Base-by-base conservation (phyloP, 2,888 invertebrate species). In the Cosmia trapezina region DNA sequence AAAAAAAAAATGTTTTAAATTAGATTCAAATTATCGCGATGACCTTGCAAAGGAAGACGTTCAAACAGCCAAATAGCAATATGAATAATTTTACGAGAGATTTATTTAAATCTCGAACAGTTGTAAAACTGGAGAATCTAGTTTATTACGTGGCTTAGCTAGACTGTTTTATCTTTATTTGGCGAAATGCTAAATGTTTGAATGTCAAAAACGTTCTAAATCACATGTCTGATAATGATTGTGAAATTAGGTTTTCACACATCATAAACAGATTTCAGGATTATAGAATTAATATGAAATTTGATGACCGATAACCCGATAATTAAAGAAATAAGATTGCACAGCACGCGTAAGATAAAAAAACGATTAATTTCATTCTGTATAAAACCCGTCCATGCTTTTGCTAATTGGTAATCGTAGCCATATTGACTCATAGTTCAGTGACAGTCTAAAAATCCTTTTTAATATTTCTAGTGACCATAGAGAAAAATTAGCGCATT, bases 11-110 rank as follows among this genome's bases (percentile, higher is more conserved):
- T 8, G 14, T 22, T 45, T 57, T 51, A 19, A 71, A 47, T 61
- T 61, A 54, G 65, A 71, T 70, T 77, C 53, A 53, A 66, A 80
- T 68, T 54, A 69, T 73, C 9, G 17, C 47, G 11, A 19, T 73
- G 73, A 73, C 83, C 84, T 84, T 84, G 84, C 45, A 53, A 70
- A 67, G 60, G 74, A 70, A 78, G 72, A 80, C 33, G 65, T 41
- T 22, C 28, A 51, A 62, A 65, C 45, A 53, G 33, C n/a, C 57
- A 78, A 68, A 75, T 64, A 60, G 43, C 19, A 63, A 60, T 71
- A 68, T 72, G 70, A 81, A 83, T 83, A 83, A 56, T 41, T 70
- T 71, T 53, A 72, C n/a, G 22, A 67, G 47, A 61, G 19, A 79
- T 57, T 75, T 43, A 79, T 57, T 75, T 43, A 51, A 51, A 61